Conservation (phyloP, 2,888 invertebrate species). For the Drosophila ezoana region DNA sequence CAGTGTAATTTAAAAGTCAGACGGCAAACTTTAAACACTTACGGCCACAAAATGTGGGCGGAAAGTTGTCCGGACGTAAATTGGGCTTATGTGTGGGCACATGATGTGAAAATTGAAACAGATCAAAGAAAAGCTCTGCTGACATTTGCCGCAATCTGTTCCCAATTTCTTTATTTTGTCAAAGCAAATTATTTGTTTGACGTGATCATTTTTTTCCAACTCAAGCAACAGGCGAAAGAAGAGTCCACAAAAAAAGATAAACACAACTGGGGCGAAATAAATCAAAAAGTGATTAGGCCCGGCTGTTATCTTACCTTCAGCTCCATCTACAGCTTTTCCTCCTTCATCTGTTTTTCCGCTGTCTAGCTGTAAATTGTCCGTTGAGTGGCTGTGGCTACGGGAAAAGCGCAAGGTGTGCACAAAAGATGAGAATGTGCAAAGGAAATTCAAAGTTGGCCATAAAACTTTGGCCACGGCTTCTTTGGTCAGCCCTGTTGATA, state of each 20-base stretch:
- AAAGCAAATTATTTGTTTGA: not conserved
- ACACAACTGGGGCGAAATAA: constrained; percentile 61
- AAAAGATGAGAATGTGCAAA: constrained; percentile 55
- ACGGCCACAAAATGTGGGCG: constrained; percentile 35
- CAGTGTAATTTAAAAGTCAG: constrained; percentile 60
- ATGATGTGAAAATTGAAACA: too few species aligned
- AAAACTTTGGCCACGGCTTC: constrained; percentile 73
- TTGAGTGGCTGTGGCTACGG: constrained; percentile 65
- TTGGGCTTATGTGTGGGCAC: not conserved
- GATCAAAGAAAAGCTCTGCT: too few species aligned
- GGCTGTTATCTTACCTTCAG: constrained; percentile 12
- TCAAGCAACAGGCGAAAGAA: constrained; percentile 51
- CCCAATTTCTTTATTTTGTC: not conserved
- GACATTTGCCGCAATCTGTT: too few species aligned
- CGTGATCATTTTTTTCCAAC: not conserved
- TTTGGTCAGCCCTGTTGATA: constrained; percentile 72
- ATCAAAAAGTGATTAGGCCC: constrained; percentile 77
- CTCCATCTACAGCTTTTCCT: not conserved
- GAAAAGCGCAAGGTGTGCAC: constrained; percentile 58
- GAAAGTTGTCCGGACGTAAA: constrained; percentile 19
- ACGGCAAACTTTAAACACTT: constrained; percentile 60
- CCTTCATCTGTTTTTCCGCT: constrained; percentile 25
- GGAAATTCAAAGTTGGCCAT: constrained; percentile 75
- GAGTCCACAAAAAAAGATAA: constrained; percentile 55
- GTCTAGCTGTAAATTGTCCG: constrained; percentile 75